Percentiles rank a stretch among this genome's conserved stretches.
These are phyloP conservation scores for Mythimna ferrago DNA, from an alignment of 2,888 invertebrate species.

Conservation along the genomic window DNA sequence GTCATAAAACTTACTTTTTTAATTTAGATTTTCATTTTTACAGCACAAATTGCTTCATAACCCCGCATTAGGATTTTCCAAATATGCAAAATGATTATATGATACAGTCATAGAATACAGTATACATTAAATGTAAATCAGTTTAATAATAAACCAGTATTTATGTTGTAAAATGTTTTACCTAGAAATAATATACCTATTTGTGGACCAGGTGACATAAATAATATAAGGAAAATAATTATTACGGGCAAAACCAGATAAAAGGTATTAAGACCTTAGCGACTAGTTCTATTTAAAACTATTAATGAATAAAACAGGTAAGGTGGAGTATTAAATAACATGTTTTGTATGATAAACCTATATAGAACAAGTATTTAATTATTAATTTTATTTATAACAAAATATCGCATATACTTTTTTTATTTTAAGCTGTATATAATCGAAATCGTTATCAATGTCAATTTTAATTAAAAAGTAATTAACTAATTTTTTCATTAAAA, in stretches of 20 bases:
- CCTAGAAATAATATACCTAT: conserved; percentile 14
- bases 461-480: too few relatives aligned
- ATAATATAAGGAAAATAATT: conserved; percentile 28
- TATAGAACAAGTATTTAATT: too few relatives aligned
- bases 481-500: too few relatives aligned
- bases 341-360: neutral
- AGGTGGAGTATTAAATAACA: neutral
- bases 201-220: conserved; percentile 9
- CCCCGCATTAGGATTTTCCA: neutral
- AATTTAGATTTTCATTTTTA: neutral
- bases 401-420: too few relatives aligned
- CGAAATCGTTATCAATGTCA: too few relatives aligned
- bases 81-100: neutral
- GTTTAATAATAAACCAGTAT: conserved; percentile 3
- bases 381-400: too few relatives aligned
- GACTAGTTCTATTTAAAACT: neutral
- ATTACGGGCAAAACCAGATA: conserved; percentile 3
- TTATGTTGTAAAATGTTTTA: neutral
- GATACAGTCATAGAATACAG: neutral
- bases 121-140: neutral
- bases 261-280: conserved; percentile 4
- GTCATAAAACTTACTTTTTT: too few relatives aligned
- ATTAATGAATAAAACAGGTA: conserved; percentile 4
- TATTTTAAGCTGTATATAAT: too few relatives aligned
- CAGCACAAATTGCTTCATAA: neutral